Base-by-base conservation (phyloP, 2,113 vertebrate species). In the Centropus bengalensis region DNA sequence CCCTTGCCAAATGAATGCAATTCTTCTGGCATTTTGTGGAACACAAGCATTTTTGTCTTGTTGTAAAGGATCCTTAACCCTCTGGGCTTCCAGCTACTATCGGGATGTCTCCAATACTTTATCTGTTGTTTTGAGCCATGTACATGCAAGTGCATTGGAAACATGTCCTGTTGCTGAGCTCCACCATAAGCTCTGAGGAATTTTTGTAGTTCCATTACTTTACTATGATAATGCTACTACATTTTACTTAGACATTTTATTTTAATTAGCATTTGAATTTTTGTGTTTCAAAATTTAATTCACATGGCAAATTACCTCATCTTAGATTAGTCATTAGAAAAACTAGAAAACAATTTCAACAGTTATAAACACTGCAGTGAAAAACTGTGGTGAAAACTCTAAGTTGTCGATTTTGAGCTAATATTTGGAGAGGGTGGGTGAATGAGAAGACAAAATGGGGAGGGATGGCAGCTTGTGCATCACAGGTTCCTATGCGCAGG, bases 1-100 rank as follows among this genome's bases (percentile, higher is more conserved):
- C 88, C 85, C 49, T 80, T 36, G 27, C 88, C 40, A 88, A 91
- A 89, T 52, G 36, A 95, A 49, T 70, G 23, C 36, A 55, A 91
- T 52, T 90, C 68, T 86, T 83, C 38, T 84, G 59, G 82, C 40
- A 94, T 68, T 96, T 89, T 78, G 64, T 69, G 60, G 55, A 95
- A 94, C 86, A 94, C 33, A 93, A 90, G 63, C 12, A 83, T 89
- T 62, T 92, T 88, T 96, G 84, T 94, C 69, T 47, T n/a, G 19
- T 11, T 90, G 76, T 52, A 94, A 92, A 90, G 52, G 76, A 90
- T 80, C 44, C 40, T 69, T 54, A 93, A 91, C 21, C 76, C 86
- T 82, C 63, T 23, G 70, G 84, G 84, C 62, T 95, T 91, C 69
- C 93, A 92, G 71, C 76, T 79, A 89, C 2, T 8, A 94, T 44